Evolutionary conservation across 2,113 vertebrate species (phyloP).

Genomic region (Hemiscyllium ocellatum): DNA sequence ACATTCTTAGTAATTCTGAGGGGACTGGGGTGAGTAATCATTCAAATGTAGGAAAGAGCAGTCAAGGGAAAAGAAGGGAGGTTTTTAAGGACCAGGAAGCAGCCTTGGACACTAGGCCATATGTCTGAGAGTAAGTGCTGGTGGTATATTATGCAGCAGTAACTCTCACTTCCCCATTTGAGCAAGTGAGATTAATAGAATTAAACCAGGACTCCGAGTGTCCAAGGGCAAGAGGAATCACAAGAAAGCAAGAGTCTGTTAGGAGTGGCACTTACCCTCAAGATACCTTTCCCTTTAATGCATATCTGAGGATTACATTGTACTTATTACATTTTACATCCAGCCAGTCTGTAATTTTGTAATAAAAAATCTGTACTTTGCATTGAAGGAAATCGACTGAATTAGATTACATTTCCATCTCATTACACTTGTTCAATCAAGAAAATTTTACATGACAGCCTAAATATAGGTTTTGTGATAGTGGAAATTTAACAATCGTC

Average conservation of each 20-base stretch:
- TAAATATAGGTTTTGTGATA: conserved; percentile 28
- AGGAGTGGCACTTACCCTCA: not conserved
- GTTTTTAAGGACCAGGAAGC: not conserved
- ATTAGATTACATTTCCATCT: conserved; percentile 37
- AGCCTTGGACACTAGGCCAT: not conserved
- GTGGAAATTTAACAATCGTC: conserved; percentile 3
- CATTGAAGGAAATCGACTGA: conserved; percentile 28
- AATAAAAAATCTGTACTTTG: conserved; percentile 28
- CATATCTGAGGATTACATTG: not conserved
- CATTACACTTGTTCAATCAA: conserved; percentile 31
- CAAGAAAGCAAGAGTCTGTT: not conserved
- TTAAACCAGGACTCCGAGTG: not conserved
- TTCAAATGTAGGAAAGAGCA: not conserved
- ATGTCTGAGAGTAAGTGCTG: not conserved
- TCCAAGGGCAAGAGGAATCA: not conserved
- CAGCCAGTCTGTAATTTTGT: conserved; percentile 23
- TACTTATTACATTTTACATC: not conserved
- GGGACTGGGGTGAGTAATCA: too few species aligned
- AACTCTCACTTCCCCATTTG: not conserved
- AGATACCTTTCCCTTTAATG: conserved; percentile 11
- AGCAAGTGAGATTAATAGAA: not conserved
- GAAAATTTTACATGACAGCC: conserved; percentile 27
- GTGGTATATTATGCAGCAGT: not conserved
- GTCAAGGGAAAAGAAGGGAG: not conserved
- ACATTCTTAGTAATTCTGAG: not conserved